A percentile compares a stretch with the other conserved stretches of the same genome.
Conservation (phyloP, 2,797 vertebrate species). For the Gymnodraco acuticeps region DNA sequence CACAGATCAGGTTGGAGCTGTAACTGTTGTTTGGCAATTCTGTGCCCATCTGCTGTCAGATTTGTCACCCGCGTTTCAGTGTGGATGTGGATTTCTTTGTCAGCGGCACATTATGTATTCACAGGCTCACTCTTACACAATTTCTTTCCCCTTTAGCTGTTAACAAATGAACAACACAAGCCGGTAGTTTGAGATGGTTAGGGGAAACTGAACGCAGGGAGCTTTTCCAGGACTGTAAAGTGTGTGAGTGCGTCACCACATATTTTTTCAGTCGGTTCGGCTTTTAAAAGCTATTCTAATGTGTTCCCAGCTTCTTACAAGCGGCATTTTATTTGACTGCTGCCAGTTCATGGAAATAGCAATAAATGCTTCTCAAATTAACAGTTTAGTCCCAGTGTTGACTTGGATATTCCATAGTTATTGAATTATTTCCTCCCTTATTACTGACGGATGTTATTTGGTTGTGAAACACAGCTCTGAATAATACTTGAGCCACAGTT, state of each 20-base stretch:
- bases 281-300: conserved; percentile 17
- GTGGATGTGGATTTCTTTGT: conserved; percentile 21
- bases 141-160: conserved; percentile 1
- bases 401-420: background rate
- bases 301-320: conserved; percentile 21
- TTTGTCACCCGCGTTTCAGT: conserved; percentile 19
- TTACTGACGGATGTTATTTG: background rate
- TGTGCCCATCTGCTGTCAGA: conserved; percentile 38
- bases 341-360: conserved; percentile 19
- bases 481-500: background rate
- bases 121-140: background rate
- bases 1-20: conserved; percentile 41
- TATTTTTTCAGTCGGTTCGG: background rate
- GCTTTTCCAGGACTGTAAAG: background rate
- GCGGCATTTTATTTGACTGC: conserved; percentile 32
- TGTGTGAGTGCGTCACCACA: background rate
- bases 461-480: background rate
- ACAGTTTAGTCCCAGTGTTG: background rate
- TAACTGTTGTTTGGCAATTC: conserved; percentile 16
- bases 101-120: conserved; percentile 8
- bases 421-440: background rate
- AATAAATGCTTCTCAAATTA: conserved; percentile 6
- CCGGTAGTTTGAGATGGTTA: conserved; percentile 5
- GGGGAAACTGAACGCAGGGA: background rate
- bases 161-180: background rate